Percentiles rank a stretch among this genome's conserved stretches.
Conservation (phyloP, 2,797 vertebrate species). For the Sebastes matsubarae region DNA sequence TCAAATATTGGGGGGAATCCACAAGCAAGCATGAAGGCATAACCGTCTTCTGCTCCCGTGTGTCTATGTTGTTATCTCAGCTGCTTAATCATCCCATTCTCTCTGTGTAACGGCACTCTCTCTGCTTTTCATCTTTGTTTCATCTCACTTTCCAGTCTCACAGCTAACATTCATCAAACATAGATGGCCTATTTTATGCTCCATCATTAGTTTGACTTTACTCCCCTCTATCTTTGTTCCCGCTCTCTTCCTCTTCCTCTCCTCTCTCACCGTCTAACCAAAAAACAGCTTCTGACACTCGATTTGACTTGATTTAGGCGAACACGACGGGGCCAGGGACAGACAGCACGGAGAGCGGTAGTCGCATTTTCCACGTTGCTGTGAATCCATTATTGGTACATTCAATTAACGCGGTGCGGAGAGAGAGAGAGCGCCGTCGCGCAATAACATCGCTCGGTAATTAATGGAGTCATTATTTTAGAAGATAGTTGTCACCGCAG, state of each 20-base stretch:
- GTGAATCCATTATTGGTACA: constrained; percentile 53
- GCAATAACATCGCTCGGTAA: constrained; percentile 29
- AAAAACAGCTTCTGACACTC: constrained; percentile 30
- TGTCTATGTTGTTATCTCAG: constrained; percentile 3
- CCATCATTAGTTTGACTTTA: constrained; percentile 58
- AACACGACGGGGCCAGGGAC: constrained; percentile 12
- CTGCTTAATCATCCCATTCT: constrained; percentile 33
- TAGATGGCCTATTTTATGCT: constrained; percentile 39
- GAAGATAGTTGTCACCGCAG: constrained; percentile 34
- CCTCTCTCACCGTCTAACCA: not conserved
- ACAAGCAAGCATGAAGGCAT: not conserved
- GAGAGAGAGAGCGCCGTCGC: not conserved
- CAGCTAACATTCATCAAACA: constrained; percentile 60
- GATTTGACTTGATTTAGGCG: constrained; percentile 54
- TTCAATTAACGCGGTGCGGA: constrained; percentile 47
- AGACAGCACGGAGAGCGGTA: constrained; percentile 8
- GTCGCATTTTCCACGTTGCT: not conserved
- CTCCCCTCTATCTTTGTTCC: constrained; percentile 35
- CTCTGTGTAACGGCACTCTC: constrained; percentile 30
- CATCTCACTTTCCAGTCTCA: constrained; percentile 39
- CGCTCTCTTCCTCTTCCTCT: not conserved
- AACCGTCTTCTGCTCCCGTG: not conserved
- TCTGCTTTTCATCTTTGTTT: constrained; percentile 60
- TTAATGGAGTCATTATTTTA: constrained; percentile 70
- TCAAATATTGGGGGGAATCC: not conserved